Evolutionary conservation across 2,888 invertebrate genomes (phyloP).

Genomic region (Caenorhabditis auriculariae): DNA sequence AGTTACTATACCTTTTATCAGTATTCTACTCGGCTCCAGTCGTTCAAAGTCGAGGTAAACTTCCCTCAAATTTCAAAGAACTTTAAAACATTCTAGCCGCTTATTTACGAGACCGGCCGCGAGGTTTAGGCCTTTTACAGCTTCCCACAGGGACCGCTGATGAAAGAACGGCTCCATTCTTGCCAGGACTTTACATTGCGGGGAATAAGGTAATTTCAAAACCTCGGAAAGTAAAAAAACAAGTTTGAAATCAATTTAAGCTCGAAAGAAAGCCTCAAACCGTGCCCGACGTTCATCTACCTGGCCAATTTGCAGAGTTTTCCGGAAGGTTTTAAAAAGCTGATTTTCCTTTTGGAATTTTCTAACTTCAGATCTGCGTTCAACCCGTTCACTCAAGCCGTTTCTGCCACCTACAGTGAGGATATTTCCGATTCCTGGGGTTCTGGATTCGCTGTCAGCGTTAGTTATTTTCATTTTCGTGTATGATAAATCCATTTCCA

Average conservation of each 20-base stretch:
- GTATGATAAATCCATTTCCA: not conserved
- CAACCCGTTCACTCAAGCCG: conserved; percentile 55
- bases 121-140: conserved; percentile 49
- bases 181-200: conserved; percentile 52
- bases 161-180: conserved; percentile 48
- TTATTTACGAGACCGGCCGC: conserved; percentile 47
- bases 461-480: conserved; percentile 8
- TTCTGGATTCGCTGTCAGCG: conserved; percentile 53
- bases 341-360: not conserved
- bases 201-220: conserved; percentile 41
- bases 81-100: conserved; percentile 46
- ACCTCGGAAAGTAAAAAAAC: too few species aligned
- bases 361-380: conserved; percentile 41
- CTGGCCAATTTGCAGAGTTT: conserved; percentile 49
- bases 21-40: too few species aligned
- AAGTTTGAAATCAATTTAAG: too few species aligned
- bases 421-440: conserved; percentile 57
- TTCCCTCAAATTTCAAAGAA: too few species aligned
- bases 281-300: conserved; percentile 49
- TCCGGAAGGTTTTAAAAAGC: conserved; percentile 34
- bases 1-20: too few species aligned
- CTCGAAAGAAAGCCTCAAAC: conserved; percentile 47
- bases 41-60: too few species aligned
- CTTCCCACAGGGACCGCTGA: conserved; percentile 54
- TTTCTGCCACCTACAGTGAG: conserved; percentile 48